Evolutionary conservation across 64 coral and sea anemone genomes (phyloP).

Genomic region (Montipora capricornis): DNA sequence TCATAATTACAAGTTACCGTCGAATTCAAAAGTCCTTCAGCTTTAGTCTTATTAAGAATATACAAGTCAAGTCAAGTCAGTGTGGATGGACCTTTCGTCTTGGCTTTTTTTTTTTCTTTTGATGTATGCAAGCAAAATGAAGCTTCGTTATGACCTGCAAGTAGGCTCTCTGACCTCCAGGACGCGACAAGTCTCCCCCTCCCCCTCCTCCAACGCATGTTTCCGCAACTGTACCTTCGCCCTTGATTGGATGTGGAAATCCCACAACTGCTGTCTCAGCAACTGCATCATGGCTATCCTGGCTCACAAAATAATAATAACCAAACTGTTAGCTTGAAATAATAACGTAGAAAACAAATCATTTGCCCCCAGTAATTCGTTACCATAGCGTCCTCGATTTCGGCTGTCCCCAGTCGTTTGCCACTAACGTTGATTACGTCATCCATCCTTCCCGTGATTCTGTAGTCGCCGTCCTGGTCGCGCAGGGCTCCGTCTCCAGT

Average conservation of each 20-base stretch:
- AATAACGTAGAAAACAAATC: no score
- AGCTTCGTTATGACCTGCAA: no score
- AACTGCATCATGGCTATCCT: conserved; percentile 95
- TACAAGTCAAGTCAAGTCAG: no score
- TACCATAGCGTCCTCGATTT: conserved; percentile 98
- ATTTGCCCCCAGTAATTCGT: background rate
- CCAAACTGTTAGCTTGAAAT: background rate
- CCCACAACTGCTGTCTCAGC: conserved; percentile 99
- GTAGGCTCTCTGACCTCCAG: no score
- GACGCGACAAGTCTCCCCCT: no score
- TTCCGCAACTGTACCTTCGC: conserved; percentile 74
- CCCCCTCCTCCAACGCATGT: no score
- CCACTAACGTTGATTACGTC: conserved; percentile 99
- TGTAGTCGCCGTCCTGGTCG: conserved; percentile 96
- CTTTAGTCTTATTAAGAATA: no score
- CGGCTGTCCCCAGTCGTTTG: conserved; percentile 95
- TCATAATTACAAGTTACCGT: no score
- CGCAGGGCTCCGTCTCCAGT: conserved; percentile 95
- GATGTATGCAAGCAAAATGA: no score
- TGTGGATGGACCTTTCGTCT: no score
- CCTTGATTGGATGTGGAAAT: conserved; percentile 95
- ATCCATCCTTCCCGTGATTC: conserved; percentile 98
- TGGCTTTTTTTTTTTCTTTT: no score
- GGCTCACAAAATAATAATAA: background rate
- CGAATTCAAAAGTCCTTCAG: no score